Evolutionary conservation across 2,797 vertebrate species (phyloP), one percentile per base, ranked within the genome.

Genomic region (Holocentrus rufus): DNA sequence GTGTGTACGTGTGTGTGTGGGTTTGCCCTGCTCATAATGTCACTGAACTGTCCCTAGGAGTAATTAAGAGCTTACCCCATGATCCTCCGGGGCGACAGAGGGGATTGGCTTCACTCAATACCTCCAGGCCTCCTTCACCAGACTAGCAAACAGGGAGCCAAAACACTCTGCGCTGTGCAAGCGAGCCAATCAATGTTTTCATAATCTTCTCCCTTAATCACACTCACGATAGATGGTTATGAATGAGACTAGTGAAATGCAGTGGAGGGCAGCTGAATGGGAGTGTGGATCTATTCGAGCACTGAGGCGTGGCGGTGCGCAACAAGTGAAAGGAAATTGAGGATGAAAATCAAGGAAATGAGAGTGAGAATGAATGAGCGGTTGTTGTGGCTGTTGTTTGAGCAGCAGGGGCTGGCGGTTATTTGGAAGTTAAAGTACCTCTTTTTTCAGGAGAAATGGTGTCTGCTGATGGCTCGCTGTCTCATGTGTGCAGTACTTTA

Each of bases 11-110:
- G 46, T 47, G 20, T 76, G 34, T 76, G 39, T 74, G 46, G 79
- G 74, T 88, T 80, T 85, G 74, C 69, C 54, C 76, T 69, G 76
- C 82, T 80, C 79, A 73, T 85, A 82, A 84, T 81, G 77, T 68
- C 74, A 74, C 82, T 86, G 83, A 88, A 90, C 83, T 88, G 79
- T 88, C 82, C 85, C 81, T 87, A 53, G 15, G 83, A 88, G 88
- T 89, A 91, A 90, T 91, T 91, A 91, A 91, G 85, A 87, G 86
- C 87, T 89, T 90, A 89, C 77, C 70, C 84, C 30, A 27, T 83
- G 88, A 91, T 92, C 89, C 78, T 74, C 81, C 81, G 46, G 57
- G 65, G 74, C 63, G 82, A 78, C 85, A 78, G 74, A 31, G 69
- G 81, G 85, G 79, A 83, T 73, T 86, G 82, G 66, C 87, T 76